Conservation (phyloP, 2,797 vertebrate species). For the Chiloscyllium punctatum region DNA sequence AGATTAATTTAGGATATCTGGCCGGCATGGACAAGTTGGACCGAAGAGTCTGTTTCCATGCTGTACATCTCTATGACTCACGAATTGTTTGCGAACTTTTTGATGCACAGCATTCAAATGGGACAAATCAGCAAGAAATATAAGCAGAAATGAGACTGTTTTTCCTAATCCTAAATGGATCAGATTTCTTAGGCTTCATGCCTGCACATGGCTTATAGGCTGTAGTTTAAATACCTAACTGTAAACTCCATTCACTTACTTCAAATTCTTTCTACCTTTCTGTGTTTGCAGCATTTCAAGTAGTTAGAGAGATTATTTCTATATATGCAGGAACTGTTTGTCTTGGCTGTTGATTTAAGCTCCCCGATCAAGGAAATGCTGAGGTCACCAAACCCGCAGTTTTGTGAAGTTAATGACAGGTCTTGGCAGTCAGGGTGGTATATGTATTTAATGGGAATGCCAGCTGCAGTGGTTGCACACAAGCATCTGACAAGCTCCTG, state of each 20-base stretch:
- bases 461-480: neutral
- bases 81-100: neutral
- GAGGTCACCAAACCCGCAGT: neutral
- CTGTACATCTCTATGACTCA: too few species aligned
- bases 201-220: neutral
- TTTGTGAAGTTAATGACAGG: neutral
- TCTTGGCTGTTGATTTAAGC: neutral
- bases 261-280: neutral
- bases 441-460: neutral
- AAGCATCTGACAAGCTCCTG: neutral
- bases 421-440: neutral
- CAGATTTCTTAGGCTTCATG: neutral
- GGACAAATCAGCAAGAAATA: conserved; percentile 5
- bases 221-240: neutral
- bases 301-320: neutral
- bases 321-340: neutral
- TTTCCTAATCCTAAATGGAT: neutral
- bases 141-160: neutral
- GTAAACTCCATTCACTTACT: neutral
- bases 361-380: neutral
- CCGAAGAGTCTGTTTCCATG: too few species aligned
- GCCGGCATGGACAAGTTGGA: too few species aligned
- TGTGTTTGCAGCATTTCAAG: neutral
- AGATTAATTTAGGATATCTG: too few species aligned
- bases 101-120: neutral